A percentile compares a stretch with the other conserved stretches of the same genome.
Evolutionary conservation across 2,888 invertebrate genomes (phyloP).

Genomic region (Mycalesis mineus): DNA sequence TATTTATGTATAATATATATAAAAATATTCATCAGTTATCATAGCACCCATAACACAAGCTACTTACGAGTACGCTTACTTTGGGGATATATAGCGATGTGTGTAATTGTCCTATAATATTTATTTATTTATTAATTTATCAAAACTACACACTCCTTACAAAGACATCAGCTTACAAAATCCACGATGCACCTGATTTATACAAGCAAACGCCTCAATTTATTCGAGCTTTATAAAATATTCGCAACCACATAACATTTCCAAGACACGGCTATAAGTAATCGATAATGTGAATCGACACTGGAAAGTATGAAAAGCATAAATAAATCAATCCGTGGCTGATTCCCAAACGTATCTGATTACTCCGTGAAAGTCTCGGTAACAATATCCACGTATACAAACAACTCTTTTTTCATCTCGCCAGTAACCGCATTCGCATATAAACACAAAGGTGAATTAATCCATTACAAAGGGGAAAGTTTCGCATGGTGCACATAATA

Average conservation of each 20-base stretch:
- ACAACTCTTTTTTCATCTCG: conserved; percentile 29
- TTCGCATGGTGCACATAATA: conserved; percentile 32
- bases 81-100: no score
- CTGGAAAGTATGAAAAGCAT: conserved; percentile 9
- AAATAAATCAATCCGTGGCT: not conserved
- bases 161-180: no score
- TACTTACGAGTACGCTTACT: no score
- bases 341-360: conserved; percentile 24
- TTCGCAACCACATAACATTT: not conserved
- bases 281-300: not conserved
- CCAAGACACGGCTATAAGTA: not conserved
- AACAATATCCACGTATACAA: conserved; percentile 30
- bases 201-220: no score
- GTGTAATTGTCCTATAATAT: no score
- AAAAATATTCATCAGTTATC: no score
- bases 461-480: conserved; percentile 44
- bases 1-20: no score
- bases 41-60: no score
- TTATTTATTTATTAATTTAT: no score
- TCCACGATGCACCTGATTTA: no score
- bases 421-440: conserved; percentile 34
- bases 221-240: no score
- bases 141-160: no score
- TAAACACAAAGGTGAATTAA: conserved; percentile 39
- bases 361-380: conserved; percentile 37